These are phyloP conservation scores for Platycercus adscitus DNA, from an alignment of 2,113 vertebrate species.

Conservation along the genomic window DNA sequence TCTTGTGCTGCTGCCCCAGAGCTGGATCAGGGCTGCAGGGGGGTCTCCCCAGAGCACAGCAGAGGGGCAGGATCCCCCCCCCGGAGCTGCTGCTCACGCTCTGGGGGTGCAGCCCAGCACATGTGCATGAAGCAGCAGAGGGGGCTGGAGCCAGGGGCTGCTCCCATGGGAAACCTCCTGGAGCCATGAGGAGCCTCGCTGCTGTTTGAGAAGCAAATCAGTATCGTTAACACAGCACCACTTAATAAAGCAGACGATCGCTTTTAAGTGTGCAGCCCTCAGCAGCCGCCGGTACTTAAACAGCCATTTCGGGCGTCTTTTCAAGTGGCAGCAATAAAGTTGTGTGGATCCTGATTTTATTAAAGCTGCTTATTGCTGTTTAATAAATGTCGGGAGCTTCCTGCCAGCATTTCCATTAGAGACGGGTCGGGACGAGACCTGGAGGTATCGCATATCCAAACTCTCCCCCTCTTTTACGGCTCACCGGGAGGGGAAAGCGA, in stretches of 20 bases:
- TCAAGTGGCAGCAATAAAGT: background rate
- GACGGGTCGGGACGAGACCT: constrained; percentile 1
- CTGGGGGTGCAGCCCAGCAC: background rate
- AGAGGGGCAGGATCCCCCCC: background rate
- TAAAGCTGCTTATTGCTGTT: constrained; percentile 53
- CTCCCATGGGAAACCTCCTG: background rate
- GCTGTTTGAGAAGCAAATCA: background rate
- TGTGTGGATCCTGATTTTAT: background rate
- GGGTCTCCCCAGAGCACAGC: background rate
- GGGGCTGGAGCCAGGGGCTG: background rate
- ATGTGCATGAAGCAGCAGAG: rapidly evolving
- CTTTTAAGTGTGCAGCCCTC: background rate
- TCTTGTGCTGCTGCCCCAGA: too few species aligned
- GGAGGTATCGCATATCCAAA: constrained; percentile 46
- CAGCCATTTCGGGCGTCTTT: constrained; percentile 4
- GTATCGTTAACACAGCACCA: constrained; percentile 29
- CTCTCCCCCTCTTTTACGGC: background rate
- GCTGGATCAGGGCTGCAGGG: too few species aligned
- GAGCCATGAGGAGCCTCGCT: background rate
- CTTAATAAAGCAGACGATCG: constrained; percentile 26
- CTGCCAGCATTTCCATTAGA: constrained; percentile 61
- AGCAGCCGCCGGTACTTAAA: background rate
- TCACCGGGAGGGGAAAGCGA: background rate
- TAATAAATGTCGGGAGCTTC: constrained; percentile 44
- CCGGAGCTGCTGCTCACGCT: background rate